Percentiles rank a stretch among this genome's conserved stretches.
Conservation (phyloP, 1,140 invertebrate genomes). For the Drosophila dunni region DNA sequence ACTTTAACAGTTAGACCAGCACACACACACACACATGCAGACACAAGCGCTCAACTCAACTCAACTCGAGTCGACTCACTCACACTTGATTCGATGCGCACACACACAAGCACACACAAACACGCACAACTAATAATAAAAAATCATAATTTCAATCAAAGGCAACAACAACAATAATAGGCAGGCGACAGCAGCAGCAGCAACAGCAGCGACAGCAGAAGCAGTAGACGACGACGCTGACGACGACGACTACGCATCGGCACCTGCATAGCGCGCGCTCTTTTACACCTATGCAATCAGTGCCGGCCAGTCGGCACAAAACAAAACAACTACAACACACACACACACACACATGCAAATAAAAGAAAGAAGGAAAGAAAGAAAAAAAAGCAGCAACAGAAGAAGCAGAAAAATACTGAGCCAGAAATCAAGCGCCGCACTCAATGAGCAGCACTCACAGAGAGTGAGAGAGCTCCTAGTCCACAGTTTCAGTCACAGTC, state of each 20-base stretch:
- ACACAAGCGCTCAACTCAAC: slow-evolving; percentile 12
- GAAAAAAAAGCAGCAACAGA: neutral
- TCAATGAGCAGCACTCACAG: slow-evolving; percentile 47
- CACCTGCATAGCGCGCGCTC: slow-evolving; percentile 77
- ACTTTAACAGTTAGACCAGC: slow-evolving; percentile 78
- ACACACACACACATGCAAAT: slow-evolving; percentile 27
- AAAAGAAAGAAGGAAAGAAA: slow-evolving; percentile 23
- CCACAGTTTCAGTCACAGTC: slow-evolving; percentile 14
- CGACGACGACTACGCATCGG: slow-evolving; percentile 53
- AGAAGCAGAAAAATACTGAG: slow-evolving; percentile 34
- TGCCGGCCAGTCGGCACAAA: slow-evolving; percentile 31
- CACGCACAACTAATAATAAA: slow-evolving; percentile 80
- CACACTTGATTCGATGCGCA: slow-evolving; percentile 43
- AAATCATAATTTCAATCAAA: slow-evolving; percentile 83
- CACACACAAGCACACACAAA: slow-evolving; percentile 26
- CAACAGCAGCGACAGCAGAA: slow-evolving; percentile 33
- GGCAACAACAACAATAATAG: slow-evolving; percentile 59
- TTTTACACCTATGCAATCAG: slow-evolving; percentile 69
- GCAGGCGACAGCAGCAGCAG: slow-evolving; percentile 34
- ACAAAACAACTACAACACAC: slow-evolving; percentile 36
- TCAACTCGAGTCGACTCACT: slow-evolving; percentile 37
- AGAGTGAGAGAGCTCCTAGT: slow-evolving; percentile 14
- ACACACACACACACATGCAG: slow-evolving; percentile 42
- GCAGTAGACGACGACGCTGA: slow-evolving; percentile 12
- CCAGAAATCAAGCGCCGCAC: slow-evolving; percentile 59